Evolutionary conservation across 92 coral and sea anemone genomes (phyloP).

Genomic region (Scolanthus callimorphus): DNA sequence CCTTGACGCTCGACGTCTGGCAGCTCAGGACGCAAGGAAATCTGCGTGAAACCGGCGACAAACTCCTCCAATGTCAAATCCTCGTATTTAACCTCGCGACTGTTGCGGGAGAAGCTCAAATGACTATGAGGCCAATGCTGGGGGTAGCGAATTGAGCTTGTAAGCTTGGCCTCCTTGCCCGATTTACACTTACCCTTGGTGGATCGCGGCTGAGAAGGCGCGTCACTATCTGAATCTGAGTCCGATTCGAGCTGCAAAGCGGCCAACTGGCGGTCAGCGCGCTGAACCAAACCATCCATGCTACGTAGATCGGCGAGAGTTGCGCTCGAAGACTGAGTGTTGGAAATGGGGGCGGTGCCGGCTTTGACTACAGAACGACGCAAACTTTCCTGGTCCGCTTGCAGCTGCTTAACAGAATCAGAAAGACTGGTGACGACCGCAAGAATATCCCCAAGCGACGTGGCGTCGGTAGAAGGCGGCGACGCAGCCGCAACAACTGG

Average conservation of each 20-base stretch:
- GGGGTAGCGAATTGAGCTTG: conserved; percentile 5
- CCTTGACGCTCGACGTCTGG: not conserved
- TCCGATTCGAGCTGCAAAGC: not conserved
- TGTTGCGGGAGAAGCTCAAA: conserved; percentile 1
- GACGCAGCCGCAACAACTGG: too few relatives aligned
- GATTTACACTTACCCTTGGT: not conserved
- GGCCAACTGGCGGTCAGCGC: too few relatives aligned
- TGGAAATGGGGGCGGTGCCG: too few relatives aligned
- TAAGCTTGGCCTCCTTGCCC: conserved; percentile 10
- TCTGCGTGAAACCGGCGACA: conserved; percentile 24
- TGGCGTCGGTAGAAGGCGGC: too few relatives aligned
- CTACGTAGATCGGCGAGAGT: too few relatives aligned
- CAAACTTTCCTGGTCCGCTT: too few relatives aligned
- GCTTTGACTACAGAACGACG: too few relatives aligned
- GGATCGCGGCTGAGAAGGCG: not conserved
- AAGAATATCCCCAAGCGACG: too few relatives aligned
- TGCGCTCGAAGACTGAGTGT: too few relatives aligned
- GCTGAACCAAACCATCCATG: too few relatives aligned
- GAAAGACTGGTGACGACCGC: too few relatives aligned
- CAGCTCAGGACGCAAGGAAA: not conserved
- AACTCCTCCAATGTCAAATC: conserved; percentile 27
- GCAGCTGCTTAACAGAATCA: too few relatives aligned
- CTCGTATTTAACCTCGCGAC: conserved; percentile 13
- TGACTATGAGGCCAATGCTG: conserved; percentile 30
- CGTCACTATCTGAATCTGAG: not conserved